Evolutionary conservation across 2,797 vertebrate species (phyloP).

Genomic region (Silurus lanzhouensis): DNA sequence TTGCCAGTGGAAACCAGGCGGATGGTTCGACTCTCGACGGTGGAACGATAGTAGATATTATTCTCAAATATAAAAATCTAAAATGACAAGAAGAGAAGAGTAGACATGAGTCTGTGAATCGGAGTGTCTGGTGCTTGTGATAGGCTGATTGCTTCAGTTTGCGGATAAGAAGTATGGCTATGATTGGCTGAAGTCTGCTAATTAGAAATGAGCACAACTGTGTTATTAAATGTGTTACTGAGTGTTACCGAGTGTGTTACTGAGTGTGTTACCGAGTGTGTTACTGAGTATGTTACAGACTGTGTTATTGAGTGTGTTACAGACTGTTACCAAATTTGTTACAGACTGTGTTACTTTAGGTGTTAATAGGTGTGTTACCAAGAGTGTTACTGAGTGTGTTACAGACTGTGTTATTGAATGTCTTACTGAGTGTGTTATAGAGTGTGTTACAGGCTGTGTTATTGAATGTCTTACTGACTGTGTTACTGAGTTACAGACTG

Average conservation of each 20-base stretch:
- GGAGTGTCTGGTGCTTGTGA: neutral
- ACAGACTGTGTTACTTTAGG: too few relatives aligned
- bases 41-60: slow-evolving; percentile 98
- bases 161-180: too few relatives aligned
- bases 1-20: slow-evolving; percentile 94
- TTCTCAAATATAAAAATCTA: slow-evolving; percentile 99
- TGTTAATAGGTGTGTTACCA: too few relatives aligned
- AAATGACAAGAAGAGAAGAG: slow-evolving; percentile 17
- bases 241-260: neutral
- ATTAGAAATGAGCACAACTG: neutral
- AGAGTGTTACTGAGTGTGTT: too few relatives aligned
- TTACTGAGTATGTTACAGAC: too few relatives aligned
- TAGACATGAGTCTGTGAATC: neutral
- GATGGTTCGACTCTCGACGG: slow-evolving; percentile 91
- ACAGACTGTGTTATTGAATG: too few relatives aligned
- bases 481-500: too few relatives aligned
- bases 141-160: neutral
- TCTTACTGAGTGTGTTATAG: neutral
- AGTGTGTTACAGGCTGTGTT: too few relatives aligned
- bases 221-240: neutral
- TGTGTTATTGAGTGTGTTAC: neutral
- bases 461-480: too few relatives aligned
- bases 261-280: too few relatives aligned
- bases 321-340: neutral
- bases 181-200: neutral